phyloP scores from a whole-genome alignment of 2,113 vertebrate species.

The Trogon melanurus region DNA sequence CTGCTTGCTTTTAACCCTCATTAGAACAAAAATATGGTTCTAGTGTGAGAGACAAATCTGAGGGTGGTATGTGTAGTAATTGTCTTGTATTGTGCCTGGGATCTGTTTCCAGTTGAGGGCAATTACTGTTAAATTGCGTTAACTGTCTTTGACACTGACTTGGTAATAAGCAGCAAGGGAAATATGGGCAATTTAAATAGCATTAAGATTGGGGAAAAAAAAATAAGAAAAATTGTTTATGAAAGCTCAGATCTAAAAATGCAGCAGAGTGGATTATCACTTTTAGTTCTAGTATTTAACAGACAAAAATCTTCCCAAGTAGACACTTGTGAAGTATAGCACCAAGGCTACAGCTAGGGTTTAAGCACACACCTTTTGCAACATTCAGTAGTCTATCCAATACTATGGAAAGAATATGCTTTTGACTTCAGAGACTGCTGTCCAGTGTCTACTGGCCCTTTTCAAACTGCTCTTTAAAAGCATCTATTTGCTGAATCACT shows the following conservation, averaged over 20 bases:
- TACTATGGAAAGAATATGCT: neutral
- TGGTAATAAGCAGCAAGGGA: neutral
- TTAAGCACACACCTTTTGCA: neutral
- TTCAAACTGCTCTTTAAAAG: neutral
- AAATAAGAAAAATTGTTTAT: neutral
- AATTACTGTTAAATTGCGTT: neutral
- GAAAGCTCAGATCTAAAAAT: neutral
- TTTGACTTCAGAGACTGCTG: neutral
- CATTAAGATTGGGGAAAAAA: neutral
- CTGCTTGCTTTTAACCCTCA: neutral
- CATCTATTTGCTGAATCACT: neutral
- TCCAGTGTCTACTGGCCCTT: neutral
- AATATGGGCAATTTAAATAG: neutral
- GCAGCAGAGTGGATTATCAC: neutral
- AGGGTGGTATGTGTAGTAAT: neutral
- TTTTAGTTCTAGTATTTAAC: neutral
- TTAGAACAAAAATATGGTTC: neutral
- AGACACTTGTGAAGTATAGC: neutral
- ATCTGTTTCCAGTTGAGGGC: neutral
- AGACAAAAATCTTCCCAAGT: neutral
- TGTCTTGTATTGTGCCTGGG: neutral
- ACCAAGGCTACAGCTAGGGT: neutral
- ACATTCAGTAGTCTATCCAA: neutral
- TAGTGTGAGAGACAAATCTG: neutral
- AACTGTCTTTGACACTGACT: neutral